These are phyloP conservation scores for Caenorhabditis sp. DNA, from an alignment of 2,888 invertebrate species.

Conservation along the genomic window DNA sequence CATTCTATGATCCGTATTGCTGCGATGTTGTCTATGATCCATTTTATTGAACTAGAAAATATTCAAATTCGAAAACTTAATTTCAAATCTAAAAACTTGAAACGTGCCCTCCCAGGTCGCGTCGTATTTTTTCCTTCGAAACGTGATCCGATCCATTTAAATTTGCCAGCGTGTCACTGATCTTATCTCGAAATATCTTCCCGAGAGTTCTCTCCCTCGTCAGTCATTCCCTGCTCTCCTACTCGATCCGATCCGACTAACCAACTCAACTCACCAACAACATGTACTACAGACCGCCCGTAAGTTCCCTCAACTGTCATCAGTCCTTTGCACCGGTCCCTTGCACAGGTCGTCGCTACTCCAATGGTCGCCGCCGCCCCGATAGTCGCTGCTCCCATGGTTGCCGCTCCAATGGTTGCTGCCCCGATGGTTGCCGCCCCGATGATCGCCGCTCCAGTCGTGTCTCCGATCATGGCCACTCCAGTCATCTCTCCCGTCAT, in stretches of 20 bases:
- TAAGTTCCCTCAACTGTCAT: not conserved
- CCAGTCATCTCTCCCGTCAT: slow-evolving; percentile 8
- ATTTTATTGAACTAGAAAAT: not conserved
- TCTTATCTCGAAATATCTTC: too few species aligned
- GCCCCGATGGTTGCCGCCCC: slow-evolving; percentile 20
- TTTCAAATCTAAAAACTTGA: not conserved
- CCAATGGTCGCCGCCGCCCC: slow-evolving; percentile 32
- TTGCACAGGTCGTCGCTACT: slow-evolving; percentile 7
- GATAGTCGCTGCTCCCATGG: slow-evolving; percentile 27
- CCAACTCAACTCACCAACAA: slow-evolving; percentile 3
- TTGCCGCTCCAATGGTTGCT: slow-evolving; percentile 23
- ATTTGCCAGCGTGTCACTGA: too few species aligned
- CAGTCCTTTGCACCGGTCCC: not conserved
- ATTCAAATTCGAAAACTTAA: too few species aligned
- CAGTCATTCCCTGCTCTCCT: slow-evolving; percentile 13
- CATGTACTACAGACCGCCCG: slow-evolving; percentile 40
- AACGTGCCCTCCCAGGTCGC: not conserved
- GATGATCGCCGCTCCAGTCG: slow-evolving; percentile 15
- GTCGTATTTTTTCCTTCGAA: too few species aligned
- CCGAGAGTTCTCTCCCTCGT: not conserved
- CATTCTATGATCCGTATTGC: not conserved
- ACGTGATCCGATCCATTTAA: too few species aligned
- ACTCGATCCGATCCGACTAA: slow-evolving; percentile 1
- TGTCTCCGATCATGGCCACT: slow-evolving; percentile 28
- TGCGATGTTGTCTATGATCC: not conserved